A percentile compares a stretch with the other conserved stretches of the same genome.
Conservation (phyloP, 1,140 invertebrate species). For the Melanaphis sacchari region DNA sequence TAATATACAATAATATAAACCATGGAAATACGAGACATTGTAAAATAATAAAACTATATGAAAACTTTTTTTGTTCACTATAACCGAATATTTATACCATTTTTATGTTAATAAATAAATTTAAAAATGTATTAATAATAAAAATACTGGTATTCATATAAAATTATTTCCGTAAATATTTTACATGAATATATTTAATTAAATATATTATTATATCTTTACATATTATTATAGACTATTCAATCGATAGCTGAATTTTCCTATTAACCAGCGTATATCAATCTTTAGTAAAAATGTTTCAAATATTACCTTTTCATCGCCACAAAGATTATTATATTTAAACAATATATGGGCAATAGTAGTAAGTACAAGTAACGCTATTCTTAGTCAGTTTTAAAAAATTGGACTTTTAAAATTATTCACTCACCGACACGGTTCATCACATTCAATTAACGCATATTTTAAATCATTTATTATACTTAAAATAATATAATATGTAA, state of each 20-base stretch:
- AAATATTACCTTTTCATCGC: too few relatives aligned
- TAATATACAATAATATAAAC: neutral
- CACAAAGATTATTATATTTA: neutral
- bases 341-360: neutral
- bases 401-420: neutral
- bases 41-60: neutral
- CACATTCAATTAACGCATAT: neutral
- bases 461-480: neutral
- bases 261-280: neutral
- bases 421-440: neutral
- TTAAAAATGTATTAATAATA: neutral
- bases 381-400: neutral
- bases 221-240: neutral
- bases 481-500: neutral
- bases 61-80: neutral
- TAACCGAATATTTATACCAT: neutral
- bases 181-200: neutral
- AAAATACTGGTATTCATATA: neutral
- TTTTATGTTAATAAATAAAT: neutral
- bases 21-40: neutral
- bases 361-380: neutral
- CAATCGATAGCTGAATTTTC: neutral
- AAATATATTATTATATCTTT: too few relatives aligned
- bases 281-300: too few relatives aligned
- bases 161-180: neutral